Conservation (phyloP, 1,140 invertebrate species). For the Neodiprion lecontei region DNA sequence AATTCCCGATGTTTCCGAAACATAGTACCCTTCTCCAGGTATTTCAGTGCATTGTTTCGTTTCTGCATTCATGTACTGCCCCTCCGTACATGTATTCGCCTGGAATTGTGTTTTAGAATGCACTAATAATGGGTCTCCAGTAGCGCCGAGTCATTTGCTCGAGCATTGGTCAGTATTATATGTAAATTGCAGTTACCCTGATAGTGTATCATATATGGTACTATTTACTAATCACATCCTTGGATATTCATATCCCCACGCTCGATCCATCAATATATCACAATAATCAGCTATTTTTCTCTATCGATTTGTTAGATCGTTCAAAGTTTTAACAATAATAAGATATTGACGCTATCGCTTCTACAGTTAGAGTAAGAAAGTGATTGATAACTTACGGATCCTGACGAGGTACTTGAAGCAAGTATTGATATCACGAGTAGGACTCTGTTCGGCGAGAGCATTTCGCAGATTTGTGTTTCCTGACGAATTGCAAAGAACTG, state of each 20-base stretch:
- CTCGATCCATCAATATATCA: constrained; percentile 22
- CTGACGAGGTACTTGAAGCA: not conserved
- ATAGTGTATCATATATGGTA: no score
- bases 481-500: not conserved
- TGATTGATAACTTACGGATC: not conserved
- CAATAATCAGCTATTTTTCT: not conserved
- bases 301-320: not conserved
- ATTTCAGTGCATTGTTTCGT: constrained; percentile 53
- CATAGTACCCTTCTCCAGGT: constrained; percentile 37
- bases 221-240: no score
- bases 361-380: not conserved
- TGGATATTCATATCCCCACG: no score
- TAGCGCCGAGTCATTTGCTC: no score
- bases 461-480: not conserved
- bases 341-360: no score
- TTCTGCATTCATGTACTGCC: constrained; percentile 50
- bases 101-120: constrained; percentile 48
- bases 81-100: constrained; percentile 48
- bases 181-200: no score
- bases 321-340: not conserved
- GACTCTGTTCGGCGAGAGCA: not conserved
- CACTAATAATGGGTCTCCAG: constrained; percentile 43
- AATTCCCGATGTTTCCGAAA: no score
- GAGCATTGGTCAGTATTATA: no score
- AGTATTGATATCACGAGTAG: not conserved